Evolutionary conservation across 2,888 invertebrate genomes (phyloP).

Genomic region (Melitaea athalia): DNA sequence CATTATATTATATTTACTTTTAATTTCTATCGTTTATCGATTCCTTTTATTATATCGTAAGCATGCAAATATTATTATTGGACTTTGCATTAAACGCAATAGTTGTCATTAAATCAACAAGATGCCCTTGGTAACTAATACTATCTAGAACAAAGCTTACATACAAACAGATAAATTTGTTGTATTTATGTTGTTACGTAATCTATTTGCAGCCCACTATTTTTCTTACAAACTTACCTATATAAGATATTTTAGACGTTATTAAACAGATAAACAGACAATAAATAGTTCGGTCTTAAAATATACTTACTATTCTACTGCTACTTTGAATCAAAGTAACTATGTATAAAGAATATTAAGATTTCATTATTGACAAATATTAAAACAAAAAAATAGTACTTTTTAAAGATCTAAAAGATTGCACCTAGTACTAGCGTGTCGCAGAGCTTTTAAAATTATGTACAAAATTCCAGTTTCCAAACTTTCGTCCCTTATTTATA

Average conservation of each 20-base stretch:
- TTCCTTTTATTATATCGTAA: conserved; percentile 18
- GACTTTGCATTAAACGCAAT: conserved; percentile 29
- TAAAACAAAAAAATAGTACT: no score
- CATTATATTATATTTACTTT: not conserved
- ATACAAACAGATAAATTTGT: conserved; percentile 7
- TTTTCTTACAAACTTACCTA: not conserved
- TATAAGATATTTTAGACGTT: not conserved
- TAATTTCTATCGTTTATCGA: conserved; percentile 1
- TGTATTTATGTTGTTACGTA: not conserved
- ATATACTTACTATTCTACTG: no score
- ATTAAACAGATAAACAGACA: no score
- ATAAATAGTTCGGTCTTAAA: no score
- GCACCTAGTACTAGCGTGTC: no score
- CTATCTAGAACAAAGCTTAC: conserved; percentile 9
- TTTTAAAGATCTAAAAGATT: no score
- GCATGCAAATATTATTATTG: conserved; percentile 23
- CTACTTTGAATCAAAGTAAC: no score
- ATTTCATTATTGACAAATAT: no score
- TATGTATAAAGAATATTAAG: no score
- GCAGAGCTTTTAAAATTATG: no score
- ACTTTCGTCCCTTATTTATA: no score
- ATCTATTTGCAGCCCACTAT: not conserved
- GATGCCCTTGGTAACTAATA: conserved; percentile 10
- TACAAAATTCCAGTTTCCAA: no score
- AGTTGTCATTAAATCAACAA: conserved; percentile 17